Base-by-base conservation (phyloP, 1,140 invertebrate species). In the Eumaeus atala region DNA sequence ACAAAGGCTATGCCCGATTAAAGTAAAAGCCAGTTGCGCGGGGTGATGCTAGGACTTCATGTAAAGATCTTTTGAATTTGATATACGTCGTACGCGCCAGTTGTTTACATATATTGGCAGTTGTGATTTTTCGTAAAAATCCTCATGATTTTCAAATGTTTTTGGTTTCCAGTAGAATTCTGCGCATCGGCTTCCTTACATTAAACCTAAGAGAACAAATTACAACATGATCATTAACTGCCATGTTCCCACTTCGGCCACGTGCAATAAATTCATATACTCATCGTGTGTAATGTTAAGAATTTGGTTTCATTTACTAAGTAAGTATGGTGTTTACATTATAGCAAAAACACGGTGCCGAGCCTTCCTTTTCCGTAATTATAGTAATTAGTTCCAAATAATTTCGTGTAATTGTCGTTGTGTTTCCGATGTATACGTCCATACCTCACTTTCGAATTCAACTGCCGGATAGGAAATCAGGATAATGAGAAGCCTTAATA, bases 281-380 rank as follows among this genome's bases (percentile, higher is more conserved):
- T 18, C 21, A 6, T 28, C 21, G 50, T 14, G 4, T 21, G 51
- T 38, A 42, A 52, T 44, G 18, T 9, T 5, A 40, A 44, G 14
- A 14, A 44, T 28, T 40, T 44, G 47, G 54, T 61, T 56, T 56
- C 48, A 72, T 80, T 74, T 67, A 73, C 66, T 59, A n/a, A n/a
- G 66, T 56, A 62, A 64, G 69, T 64, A 71, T 72, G 66, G 65
- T 48, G 70, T 70, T 28, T 68, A 67, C 60, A 51, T 54, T 52
- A 64, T 44, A 75, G 75, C 37, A 77, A 74, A 70, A 68, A 63
- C 67, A 51, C 50, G 40, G 61, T 60, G 54, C 56, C 62, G 65
- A 64, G 64, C 58, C 58, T 79, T 81, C 79, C 73, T 74, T 70
- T 79, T 83, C 81, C 79, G 75, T 76, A 68, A 84, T 83, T 83